Evolutionary conservation across 2,113 vertebrate genomes (phyloP).

Genomic region (Ginglymostoma cirratum): DNA sequence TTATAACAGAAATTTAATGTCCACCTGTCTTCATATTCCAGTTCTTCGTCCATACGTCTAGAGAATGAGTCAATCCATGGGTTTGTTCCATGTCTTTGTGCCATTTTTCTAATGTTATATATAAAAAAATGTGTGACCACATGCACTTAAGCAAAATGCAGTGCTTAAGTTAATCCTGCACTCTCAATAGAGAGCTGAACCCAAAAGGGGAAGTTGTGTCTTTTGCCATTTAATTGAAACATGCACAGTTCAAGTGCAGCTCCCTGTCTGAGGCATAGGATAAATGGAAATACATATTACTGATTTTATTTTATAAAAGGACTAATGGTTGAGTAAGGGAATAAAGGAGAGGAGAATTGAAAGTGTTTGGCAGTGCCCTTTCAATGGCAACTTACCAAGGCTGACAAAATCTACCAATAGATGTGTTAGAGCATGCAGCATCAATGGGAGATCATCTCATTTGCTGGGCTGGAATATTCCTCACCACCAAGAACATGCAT

Average conservation of each 20-base stretch:
- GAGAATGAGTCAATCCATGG: neutral
- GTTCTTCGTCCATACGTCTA: neutral
- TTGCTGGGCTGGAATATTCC: neutral
- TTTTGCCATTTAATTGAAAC: neutral
- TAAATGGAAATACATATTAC: neutral
- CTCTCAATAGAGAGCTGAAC: neutral
- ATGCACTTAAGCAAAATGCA: neutral
- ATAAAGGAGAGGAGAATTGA: neutral
- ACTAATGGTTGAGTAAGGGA: neutral
- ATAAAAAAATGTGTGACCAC: neutral
- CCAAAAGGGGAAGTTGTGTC: neutral
- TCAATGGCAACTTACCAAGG: neutral
- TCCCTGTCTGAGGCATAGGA: neutral
- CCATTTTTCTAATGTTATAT: neutral
- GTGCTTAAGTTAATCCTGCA: neutral
- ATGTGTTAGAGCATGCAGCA: neutral
- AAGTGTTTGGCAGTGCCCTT: neutral
- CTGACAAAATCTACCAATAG: neutral
- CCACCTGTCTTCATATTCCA: neutral
- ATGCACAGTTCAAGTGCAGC: no score
- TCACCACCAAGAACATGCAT: neutral
- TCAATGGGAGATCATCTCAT: neutral
- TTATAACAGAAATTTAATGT: neutral
- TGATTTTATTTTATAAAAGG: neutral
- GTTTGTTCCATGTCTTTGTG: neutral